Evolutionary conservation across 2,113 vertebrate species (phyloP).

Genomic region (Sakesphorus luctuosus): DNA sequence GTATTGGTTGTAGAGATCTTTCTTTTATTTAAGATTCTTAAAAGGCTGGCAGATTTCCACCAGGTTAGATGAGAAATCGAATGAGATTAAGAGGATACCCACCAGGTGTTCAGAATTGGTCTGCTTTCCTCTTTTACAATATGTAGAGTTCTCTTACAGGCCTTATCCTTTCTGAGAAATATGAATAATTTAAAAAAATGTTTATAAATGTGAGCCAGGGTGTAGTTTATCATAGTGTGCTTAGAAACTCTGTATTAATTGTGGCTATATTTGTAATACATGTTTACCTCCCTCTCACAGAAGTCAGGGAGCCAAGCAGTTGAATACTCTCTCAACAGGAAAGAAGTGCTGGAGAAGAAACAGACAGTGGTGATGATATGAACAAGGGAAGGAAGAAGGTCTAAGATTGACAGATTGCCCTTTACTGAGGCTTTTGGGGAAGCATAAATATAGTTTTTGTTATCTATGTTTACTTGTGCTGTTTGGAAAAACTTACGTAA

Average conservation of each 20-base stretch:
- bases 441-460: neutral
- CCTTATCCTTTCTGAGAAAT: conserved; percentile 17
- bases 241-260: conserved; percentile 6
- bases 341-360: neutral
- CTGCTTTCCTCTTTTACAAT: neutral
- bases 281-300: neutral
- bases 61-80: neutral
- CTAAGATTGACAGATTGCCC: neutral
- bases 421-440: neutral
- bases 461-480: neutral
- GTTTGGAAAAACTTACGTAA: neutral
- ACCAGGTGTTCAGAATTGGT: neutral
- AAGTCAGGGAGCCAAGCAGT: neutral
- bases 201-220: neutral
- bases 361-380: rapidly evolving
- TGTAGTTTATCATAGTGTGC: neutral
- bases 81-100: neutral
- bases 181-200: neutral
- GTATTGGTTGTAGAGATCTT: neutral
- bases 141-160: neutral
- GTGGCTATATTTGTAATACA: conserved; percentile 23
- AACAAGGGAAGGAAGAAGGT: neutral
- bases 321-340: neutral
- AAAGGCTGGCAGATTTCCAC: neutral
- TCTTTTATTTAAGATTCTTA: neutral